Base-by-base conservation (phyloP, 2,113 vertebrate species). In the Desmodus rotundus region DNA sequence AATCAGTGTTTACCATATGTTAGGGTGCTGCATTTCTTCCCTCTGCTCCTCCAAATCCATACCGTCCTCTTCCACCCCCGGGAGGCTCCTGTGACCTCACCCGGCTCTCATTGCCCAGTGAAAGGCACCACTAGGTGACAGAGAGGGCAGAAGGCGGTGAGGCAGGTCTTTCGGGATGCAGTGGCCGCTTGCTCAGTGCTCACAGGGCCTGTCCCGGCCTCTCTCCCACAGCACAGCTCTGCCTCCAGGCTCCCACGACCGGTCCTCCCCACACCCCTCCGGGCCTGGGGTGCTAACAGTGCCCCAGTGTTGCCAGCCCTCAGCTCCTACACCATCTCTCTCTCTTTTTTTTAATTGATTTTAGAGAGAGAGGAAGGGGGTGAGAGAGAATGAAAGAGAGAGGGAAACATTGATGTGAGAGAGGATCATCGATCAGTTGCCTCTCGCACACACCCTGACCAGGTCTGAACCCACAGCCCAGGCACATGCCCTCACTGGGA, bases 201-300 rank as follows among this genome's bases (percentile, higher is more conserved):
- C n/a, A 1, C 0, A 4, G 10, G 0, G 3, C 36, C n/a, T 17
- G 28, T 38, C 58, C 33, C 0, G 3, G 52, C 20, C 38, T 50
- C 73, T 52, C 17, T 68, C 63, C 54, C 5, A 6, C 6, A 45
- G 52, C 33, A 5, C 0, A 38, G 65, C 74, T 89, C 41, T 50
- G 38, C n/a, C 41, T 84, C 19, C 22, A 54, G 63, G 22, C 31
- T 47, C 72, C 28, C 7, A 12, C 3, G 31, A 70, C 47, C 0
- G 0, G 20, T 47, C 45, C 3, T 8, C 19, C 36, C 14, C 22
- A 36, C 17, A 3, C 28, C 33, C 14, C 28, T 50, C 31, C 7
- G 81, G 58, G 58, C 47, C 17, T 28, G 5, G 28, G 31, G 31
- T 20, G 43, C 41, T 45, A 31, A 67, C 7, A 61, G 72, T 3